A percentile compares a stretch with the other conserved stretches of the same genome.
Conservation (phyloP, 2,888 invertebrate species). For the Biston betularia region DNA sequence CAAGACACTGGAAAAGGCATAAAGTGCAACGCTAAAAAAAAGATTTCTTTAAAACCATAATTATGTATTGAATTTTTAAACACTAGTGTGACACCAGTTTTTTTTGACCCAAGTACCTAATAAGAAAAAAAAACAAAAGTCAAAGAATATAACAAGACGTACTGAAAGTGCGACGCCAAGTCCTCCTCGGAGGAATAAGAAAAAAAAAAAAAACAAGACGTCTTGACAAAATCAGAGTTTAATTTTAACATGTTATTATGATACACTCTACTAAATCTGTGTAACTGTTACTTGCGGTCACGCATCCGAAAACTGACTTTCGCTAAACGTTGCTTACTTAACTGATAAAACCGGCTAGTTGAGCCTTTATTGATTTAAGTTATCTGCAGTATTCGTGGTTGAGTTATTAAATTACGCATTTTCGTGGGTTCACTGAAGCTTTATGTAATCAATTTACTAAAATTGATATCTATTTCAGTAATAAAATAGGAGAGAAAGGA, state of each 20-base stretch:
- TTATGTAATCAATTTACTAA: constrained; percentile 58
- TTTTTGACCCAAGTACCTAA: too few relatives aligned
- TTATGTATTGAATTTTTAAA: too few relatives aligned
- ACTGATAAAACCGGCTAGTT: not conserved
- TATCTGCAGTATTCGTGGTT: constrained; percentile 35
- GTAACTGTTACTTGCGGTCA: not conserved
- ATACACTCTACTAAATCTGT: not conserved
- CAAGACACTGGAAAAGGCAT: too few relatives aligned
- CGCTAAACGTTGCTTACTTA: not conserved
- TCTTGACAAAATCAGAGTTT: too few relatives aligned
- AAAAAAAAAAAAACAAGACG: not conserved
- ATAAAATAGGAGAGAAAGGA: constrained; percentile 49
- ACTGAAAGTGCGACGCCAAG: too few relatives aligned
- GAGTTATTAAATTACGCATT: constrained; percentile 56
- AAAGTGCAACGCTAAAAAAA: too few relatives aligned
- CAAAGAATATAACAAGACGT: too few relatives aligned
- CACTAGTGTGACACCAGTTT: too few relatives aligned
- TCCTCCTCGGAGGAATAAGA: too few relatives aligned
- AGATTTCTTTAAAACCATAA: too few relatives aligned
- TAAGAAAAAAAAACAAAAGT: too few relatives aligned
- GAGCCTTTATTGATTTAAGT: constrained; percentile 6
- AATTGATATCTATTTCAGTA: constrained; percentile 58
- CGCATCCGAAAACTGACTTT: not conserved
- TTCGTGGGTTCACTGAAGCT: constrained; percentile 50
- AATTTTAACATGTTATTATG: too few relatives aligned